phyloP scores from a whole-genome alignment of 2,797 vertebrate species.

The Adelosebastes latens region DNA sequence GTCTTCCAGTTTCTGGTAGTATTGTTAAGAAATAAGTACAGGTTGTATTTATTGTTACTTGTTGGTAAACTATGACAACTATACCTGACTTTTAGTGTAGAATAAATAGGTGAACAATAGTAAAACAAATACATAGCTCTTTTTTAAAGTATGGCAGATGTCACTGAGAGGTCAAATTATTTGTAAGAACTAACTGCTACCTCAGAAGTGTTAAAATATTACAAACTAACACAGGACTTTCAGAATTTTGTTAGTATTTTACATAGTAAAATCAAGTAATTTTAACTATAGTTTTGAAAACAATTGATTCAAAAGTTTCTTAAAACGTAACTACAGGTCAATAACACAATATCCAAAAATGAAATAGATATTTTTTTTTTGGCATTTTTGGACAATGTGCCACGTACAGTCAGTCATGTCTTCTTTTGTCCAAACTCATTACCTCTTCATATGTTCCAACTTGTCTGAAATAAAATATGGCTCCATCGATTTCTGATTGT shows the following conservation, averaged over 20 bases:
- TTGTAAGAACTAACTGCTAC: background rate
- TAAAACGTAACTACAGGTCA: background rate
- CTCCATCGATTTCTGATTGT: background rate
- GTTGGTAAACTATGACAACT: background rate
- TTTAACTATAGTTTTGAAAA: background rate
- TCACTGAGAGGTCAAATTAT: background rate
- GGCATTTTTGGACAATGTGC: background rate
- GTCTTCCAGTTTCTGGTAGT: background rate
- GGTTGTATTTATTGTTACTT: background rate
- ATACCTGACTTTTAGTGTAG: background rate
- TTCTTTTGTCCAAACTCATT: background rate
- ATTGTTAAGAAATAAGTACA: background rate
- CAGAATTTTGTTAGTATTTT: background rate
- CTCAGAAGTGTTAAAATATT: background rate
- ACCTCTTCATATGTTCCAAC: background rate
- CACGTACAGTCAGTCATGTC: background rate
- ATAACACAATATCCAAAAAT: background rate
- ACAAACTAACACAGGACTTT: background rate
- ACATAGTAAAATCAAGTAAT: background rate
- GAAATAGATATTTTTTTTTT: fast-evolving
- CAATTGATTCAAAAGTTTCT: background rate
- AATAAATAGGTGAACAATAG: background rate
- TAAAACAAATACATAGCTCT: background rate
- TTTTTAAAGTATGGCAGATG: background rate
- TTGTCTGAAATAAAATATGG: conserved; percentile 18